phyloP scores from a whole-genome alignment of 2,113 vertebrate genomes.

The Paramisgurnus dabryanus region DNA sequence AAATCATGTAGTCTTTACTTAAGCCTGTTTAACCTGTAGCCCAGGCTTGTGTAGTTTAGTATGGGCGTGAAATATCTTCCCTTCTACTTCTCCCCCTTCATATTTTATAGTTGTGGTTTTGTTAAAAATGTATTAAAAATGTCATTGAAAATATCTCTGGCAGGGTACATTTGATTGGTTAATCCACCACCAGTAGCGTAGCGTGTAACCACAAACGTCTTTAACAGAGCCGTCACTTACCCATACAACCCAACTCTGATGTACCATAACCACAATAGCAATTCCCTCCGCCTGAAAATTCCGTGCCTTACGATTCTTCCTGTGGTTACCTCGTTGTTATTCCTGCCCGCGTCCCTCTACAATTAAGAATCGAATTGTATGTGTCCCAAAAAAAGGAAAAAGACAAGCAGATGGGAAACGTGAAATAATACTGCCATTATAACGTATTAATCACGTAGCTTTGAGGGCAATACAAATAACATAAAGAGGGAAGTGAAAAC shows the following conservation, averaged over 20 bases:
- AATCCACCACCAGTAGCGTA: conserved; percentile 22
- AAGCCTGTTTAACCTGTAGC: not conserved
- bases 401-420: conserved; percentile 19
- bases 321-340: conserved; percentile 55
- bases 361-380: conserved; percentile 68
- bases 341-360: conserved; percentile 60
- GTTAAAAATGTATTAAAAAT: not conserved
- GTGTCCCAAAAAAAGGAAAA: conserved; percentile 41
- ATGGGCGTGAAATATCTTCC: too few species aligned
- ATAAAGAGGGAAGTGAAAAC: conserved; percentile 30
- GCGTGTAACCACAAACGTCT: conserved; percentile 4
- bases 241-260: conserved; percentile 20
- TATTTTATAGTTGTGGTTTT: not conserved
- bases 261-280: conserved; percentile 39
- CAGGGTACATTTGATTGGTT: conserved; percentile 20
- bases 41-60: not conserved
- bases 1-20: conserved; percentile 16
- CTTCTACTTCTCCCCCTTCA: too few species aligned
- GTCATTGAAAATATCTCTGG: not conserved
- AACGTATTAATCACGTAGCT: conserved; percentile 41
- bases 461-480: conserved; percentile 46
- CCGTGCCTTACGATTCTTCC: conserved; percentile 42
- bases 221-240: conserved; percentile 20
- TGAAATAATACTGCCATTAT: conserved; percentile 44
- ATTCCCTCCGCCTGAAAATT: conserved; percentile 34